A percentile compares a stretch with the other conserved stretches of the same genome.
Conservation (phyloP, 2,113 vertebrate genomes). For the Lasiurus borealis region DNA sequence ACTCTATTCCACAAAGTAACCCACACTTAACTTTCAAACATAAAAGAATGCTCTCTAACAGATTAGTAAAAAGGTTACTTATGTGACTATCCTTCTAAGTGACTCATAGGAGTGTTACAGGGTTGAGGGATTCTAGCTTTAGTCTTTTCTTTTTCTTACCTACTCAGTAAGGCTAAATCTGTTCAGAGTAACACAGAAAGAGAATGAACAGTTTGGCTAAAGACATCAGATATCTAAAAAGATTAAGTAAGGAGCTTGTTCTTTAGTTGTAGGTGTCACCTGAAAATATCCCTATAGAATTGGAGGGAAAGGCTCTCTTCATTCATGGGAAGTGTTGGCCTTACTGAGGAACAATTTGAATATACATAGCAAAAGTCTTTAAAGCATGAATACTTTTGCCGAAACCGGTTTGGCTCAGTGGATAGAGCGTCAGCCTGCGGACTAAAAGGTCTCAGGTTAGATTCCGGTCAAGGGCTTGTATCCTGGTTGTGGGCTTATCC, state of each 20-base stretch:
- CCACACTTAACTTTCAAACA: neutral
- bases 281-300: constrained; percentile 2
- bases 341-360: constrained; percentile 10
- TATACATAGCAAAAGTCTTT: neutral
- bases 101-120: neutral
- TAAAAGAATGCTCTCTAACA: neutral
- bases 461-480: no score
- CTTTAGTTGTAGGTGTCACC: neutral
- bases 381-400: neutral
- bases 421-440: no score
- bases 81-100: neutral
- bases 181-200: neutral
- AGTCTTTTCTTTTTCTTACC: neutral
- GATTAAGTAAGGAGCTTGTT: neutral
- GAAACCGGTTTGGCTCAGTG: no score
- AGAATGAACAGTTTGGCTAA: neutral
- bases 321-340: neutral
- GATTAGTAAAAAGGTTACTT: constrained; percentile 14
- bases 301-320: neutral
- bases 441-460: no score
- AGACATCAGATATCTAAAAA: constrained; percentile 45
- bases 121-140: constrained; percentile 4
- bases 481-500: no score
- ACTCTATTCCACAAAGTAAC: neutral
- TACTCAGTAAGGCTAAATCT: neutral